These are phyloP conservation scores for Amphipoea lucens DNA, from an alignment of 2,888 invertebrate species.

Conservation along the genomic window DNA sequence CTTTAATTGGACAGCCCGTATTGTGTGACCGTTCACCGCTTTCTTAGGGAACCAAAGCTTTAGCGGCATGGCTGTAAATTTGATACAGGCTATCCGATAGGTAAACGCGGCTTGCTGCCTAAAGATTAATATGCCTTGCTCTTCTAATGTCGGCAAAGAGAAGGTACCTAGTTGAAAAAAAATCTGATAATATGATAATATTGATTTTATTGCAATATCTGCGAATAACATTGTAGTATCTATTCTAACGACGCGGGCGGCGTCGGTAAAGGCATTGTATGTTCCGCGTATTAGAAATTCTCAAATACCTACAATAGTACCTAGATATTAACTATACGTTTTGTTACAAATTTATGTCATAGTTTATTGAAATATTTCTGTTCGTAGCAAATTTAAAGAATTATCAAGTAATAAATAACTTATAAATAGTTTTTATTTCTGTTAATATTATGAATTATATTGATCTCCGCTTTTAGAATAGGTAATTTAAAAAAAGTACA, in stretches of 20 bases:
- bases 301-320: constrained; percentile 30
- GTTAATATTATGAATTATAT: constrained; percentile 45
- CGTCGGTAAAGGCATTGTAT: neutral
- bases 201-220: constrained; percentile 9
- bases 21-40: too few relatives aligned
- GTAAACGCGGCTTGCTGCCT: neutral
- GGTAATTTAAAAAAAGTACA: constrained; percentile 74
- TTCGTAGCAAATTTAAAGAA: constrained; percentile 35
- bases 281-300: constrained; percentile 13
- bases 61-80: neutral
- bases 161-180: neutral
- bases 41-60: neutral
- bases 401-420: constrained; percentile 22
- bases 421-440: constrained; percentile 43
- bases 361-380: constrained; percentile 59
- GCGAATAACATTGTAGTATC: constrained; percentile 1
- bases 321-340: constrained; percentile 47
- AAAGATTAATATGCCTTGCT: constrained; percentile 12
- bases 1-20: neutral
- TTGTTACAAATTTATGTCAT: constrained; percentile 52
- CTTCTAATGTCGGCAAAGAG: neutral
- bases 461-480: constrained; percentile 64
- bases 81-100: too few relatives aligned
- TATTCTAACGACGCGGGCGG: neutral
- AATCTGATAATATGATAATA: neutral